Percentiles rank a stretch among this genome's conserved stretches.
phyloP scores from a whole-genome alignment of 1,140 invertebrate genomes.

The Hycleus phaleratus region DNA sequence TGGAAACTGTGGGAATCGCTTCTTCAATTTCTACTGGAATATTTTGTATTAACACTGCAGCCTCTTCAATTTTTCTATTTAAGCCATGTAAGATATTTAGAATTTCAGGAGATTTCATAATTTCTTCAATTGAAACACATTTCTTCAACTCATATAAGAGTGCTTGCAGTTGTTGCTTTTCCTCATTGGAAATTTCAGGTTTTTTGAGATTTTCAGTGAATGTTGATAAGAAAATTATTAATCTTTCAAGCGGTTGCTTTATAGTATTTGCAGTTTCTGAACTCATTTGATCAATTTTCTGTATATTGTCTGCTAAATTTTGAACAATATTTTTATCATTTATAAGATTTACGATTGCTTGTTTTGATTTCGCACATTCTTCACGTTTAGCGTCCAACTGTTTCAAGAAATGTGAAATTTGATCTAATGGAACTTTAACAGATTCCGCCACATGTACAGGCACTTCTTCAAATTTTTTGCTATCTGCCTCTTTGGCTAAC shows the following conservation, averaged over 20 bases:
- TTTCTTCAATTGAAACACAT: no score
- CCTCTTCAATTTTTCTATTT: no score
- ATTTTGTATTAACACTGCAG: no score
- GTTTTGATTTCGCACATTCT: constrained; percentile 9
- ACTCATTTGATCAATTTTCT: constrained; percentile 13
- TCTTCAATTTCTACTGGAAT: no score
- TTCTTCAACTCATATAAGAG: not conserved
- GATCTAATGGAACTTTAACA: not conserved
- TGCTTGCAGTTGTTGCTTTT: constrained; percentile 5
- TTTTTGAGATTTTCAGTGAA: constrained; percentile 2
- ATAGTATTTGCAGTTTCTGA: constrained; percentile 19
- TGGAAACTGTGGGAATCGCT: no score
- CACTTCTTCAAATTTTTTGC: no score
- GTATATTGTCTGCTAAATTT: constrained; percentile 16
- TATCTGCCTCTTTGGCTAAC: no score
- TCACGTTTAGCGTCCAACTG: constrained; percentile 2
- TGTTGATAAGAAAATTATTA: constrained; percentile 1
- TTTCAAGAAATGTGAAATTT: not conserved
- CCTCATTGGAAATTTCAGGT: not conserved
- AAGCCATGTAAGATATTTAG: no score
- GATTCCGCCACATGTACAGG: no score
- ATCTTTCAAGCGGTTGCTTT: constrained; percentile 6
- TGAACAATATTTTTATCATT: constrained; percentile 19
- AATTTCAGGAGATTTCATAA: no score
- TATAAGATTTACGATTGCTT: constrained; percentile 15